Evolutionary conservation across 2,797 vertebrate species (phyloP), one percentile per base, ranked within the genome.

Genomic region (Momotus momota): DNA sequence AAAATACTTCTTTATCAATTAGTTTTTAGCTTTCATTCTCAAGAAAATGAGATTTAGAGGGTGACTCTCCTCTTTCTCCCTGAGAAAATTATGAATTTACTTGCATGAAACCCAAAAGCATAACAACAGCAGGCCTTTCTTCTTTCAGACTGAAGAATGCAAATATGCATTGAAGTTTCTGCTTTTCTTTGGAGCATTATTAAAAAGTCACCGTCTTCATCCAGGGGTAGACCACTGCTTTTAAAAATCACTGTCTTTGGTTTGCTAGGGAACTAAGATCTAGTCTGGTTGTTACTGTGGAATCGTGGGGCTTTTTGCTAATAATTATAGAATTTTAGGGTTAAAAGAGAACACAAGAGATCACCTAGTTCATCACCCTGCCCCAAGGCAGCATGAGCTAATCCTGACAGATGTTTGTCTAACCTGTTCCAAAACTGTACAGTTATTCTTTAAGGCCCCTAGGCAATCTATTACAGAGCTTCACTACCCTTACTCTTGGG

Each of bases 331-430:
- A 90, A 91, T 88, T 91, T 79, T 41, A 69, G 77, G 61, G 79
- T 94, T 93, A 91, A 94, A 94, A 93, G 58, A 43, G 88, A 90
- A 70, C 7, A 2, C 65, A 75, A 62, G 58, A 86, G 82, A 86
- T 93, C 77, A 75, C 78, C 57, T 86, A 88, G 91, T 96, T 96
- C 90, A 88, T 95, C 93, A 90, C 43, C 49, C 73, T 93, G 69
- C 73, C 88, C 70, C 73, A 86, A 94, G 88, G 88, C 90, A 94
- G 46, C 62, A 95, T 95, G 92, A 97, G 80, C 62, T 97, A 95
- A 96, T 95, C 69, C 58, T 88, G 85, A 86, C 93, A 97, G 93
- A 93, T 94, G 79, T 96, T 95, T 91, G 52, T 83, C 80, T 95
- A 91, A 93, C 70, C 83, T 96, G 86, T 95, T 96, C 82, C 93